Evolutionary conservation across 2,797 vertebrate species (phyloP), one percentile per base, ranked within the genome.

Genomic region (Salarias fasciatus): DNA sequence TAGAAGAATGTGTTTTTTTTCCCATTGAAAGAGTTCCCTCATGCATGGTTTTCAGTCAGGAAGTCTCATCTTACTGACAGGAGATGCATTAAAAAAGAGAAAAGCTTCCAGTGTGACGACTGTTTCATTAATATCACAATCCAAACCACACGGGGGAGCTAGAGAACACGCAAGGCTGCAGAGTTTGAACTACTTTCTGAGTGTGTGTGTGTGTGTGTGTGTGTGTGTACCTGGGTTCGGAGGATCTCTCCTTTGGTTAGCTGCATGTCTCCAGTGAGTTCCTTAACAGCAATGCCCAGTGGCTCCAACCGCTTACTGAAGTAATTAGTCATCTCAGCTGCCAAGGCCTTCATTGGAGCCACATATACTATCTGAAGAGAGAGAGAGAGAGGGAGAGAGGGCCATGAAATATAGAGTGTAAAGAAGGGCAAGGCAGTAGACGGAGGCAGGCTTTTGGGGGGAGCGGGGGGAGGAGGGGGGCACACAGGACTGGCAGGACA

Each of bases 241-340:
- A 89, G 73, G 57, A 99, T 99, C 94, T 99, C 97, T 82, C 93
- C 95, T 93, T 99, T 99, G 88, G 95, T 97, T 71, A 99, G 93
- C 71, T 99, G 97, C 97, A 99, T 99, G 91, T 99, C 97, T 72
- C 97, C 97, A 60, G 96, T 99, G 83, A 99, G 69, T 83, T 99
- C 97, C 86, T 96, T 99, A 80, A 98, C 97, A 44, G 86, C 9
- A 60, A 99, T 95, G 84, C 95, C 95, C 69, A 99, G 91, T 14
- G 96, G 94, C 75, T 98, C 96, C 85, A 99, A 88, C 58, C 96
- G 94, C 90, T 95, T 99, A 89, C 96, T 95, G 92, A 99, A 99
- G 93, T 99, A 98, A 90, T 95, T 97, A 84, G 97, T 99, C 97
- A 99, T 99, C 91, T 99, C 97, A 13, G 97, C 97, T 90, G 97